Percentiles rank a stretch among this genome's conserved stretches.
Conservation (phyloP, 2,113 vertebrate species). For the Syrrhaptes paradoxus region DNA sequence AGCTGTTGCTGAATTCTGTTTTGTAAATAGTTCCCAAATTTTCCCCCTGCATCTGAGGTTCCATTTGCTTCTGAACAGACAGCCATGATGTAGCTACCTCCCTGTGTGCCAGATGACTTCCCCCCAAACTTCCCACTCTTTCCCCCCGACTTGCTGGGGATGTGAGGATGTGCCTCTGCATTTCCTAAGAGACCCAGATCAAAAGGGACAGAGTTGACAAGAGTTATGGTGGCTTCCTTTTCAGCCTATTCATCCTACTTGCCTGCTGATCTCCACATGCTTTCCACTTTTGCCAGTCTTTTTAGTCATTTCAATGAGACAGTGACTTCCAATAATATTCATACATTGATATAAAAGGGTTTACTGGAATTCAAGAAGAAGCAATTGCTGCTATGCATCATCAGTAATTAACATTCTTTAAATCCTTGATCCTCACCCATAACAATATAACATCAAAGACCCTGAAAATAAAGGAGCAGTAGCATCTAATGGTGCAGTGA, state of each 20-base stretch:
- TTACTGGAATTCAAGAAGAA: constrained; percentile 8
- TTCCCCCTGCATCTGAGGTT: neutral
- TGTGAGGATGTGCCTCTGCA: neutral
- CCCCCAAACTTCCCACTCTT: neutral
- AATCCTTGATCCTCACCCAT: neutral
- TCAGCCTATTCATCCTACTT: neutral
- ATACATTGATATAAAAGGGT: neutral
- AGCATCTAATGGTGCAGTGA: neutral
- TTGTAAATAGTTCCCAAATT: neutral
- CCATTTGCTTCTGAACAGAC: neutral
- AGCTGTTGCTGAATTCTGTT: neutral
- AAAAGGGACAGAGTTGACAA: neutral
- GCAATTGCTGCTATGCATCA: neutral
- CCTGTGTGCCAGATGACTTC: neutral
- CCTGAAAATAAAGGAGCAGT: neutral
- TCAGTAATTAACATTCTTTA: constrained; percentile 8
- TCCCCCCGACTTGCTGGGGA: neutral
- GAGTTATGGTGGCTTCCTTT: neutral
- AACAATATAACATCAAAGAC: neutral
- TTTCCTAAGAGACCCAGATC: neutral
- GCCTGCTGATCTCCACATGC: neutral
- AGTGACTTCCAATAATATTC: neutral
- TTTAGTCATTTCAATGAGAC: neutral
- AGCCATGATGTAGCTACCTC: neutral
- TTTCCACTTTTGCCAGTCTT: neutral